Evolutionary conservation across 2,797 vertebrate species (phyloP), one percentile per base, ranked within the genome.

Genomic region (Argyrosomus regius): DNA sequence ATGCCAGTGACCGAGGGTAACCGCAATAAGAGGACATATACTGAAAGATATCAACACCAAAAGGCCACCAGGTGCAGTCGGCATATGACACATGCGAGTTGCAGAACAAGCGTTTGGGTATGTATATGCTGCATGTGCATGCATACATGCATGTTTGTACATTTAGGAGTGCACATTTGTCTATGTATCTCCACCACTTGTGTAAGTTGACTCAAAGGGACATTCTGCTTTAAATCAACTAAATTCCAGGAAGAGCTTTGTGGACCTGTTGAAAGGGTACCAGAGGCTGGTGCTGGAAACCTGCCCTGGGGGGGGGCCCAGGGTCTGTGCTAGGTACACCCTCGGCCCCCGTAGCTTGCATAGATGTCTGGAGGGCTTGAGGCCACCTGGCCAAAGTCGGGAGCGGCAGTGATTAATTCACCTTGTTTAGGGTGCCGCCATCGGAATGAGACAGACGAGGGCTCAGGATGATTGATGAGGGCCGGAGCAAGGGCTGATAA

Each of bases 331-430:
- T 75, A 48, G 75, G 54, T 71, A 78, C 58, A 80, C 58, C 58
- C 63, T 75, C 61, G 81, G 20, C 77, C 72, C 93, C 82, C 77
- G 65, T 78, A 91, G 87, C 76, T 86, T 88, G 84, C 43, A 56
- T 75, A 56, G 52, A 95, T 95, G 95, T 96, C 96, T 96, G 93
- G 93, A 97, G 97, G 96, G 96, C 73, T 59, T 64, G 58, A 91
- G 96, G 96, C 97, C 97, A 98, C 97, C 96, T 97, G 97, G 97
- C 93, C 93, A 87, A 94, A 91, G 89, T 85, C 14, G 89, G 88
- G 86, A 94, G 93, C 83, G 70, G 86, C 92, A 91, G 95, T 98
- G 97, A 98, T 98, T 97, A 97, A 99, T 98, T 97, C 96, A 95
- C 95, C 94, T 95, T 97, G 97, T 97, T 98, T 97, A 95, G 95